Percentiles rank a stretch among this genome's conserved stretches.
These are phyloP conservation scores for Dendrocincla fuliginosa DNA, from an alignment of 2,797 vertebrate species.

Conservation along the genomic window DNA sequence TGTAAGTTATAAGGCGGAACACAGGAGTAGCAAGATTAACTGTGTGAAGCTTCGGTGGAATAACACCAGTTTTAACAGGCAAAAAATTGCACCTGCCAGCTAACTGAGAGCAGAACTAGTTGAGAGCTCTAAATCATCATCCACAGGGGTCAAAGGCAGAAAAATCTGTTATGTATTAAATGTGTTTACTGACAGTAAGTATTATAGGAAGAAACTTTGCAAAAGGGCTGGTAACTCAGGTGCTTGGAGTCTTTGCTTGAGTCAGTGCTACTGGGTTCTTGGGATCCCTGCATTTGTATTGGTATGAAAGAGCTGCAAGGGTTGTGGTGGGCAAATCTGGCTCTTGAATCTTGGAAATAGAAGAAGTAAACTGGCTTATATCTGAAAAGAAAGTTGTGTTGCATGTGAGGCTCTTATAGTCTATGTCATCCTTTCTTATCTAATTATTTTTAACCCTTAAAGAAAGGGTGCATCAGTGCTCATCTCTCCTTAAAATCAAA, in stretches of 20 bases:
- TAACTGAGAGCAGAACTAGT: not conserved
- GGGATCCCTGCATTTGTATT: not conserved
- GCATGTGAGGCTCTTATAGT: not conserved
- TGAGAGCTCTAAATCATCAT: not conserved
- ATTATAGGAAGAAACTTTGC: not conserved
- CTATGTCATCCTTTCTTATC: not conserved
- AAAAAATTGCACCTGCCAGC: not conserved
- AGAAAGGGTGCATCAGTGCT: not conserved
- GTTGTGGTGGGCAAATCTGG: not conserved
- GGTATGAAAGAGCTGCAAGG: not conserved
- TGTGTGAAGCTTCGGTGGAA: rapidly evolving
- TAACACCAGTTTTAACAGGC: not conserved
- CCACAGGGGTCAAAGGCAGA: not conserved
- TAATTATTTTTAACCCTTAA: not conserved
- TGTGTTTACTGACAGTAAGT: not conserved
- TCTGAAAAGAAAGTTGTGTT: not conserved
- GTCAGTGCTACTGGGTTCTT: not conserved
- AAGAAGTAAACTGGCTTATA: rapidly evolving
- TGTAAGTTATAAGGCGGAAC: not conserved
- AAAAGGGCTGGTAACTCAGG: rapidly evolving
- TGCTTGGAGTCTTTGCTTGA: not conserved
- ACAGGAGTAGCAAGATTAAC: not conserved
- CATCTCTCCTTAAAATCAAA: not conserved
- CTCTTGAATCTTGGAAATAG: not conserved
- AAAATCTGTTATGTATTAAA: not conserved